These are phyloP conservation scores for Etheostoma cragini DNA, from an alignment of 2,113 vertebrate species.

Conservation along the genomic window DNA sequence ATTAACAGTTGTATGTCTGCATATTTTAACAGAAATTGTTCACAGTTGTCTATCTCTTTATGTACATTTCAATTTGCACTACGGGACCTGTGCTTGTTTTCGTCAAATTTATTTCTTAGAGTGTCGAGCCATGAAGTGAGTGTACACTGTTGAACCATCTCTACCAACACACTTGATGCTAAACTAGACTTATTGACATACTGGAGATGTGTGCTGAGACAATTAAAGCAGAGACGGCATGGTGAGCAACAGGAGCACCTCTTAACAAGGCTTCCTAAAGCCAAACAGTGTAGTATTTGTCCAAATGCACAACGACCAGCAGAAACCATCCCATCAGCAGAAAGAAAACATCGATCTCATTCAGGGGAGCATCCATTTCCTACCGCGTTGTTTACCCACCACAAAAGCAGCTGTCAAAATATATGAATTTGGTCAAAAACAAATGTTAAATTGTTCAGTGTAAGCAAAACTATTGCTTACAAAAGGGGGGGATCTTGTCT, in stretches of 20 bases:
- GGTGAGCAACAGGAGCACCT: conserved; percentile 15
- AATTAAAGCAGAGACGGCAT: conserved; percentile 6
- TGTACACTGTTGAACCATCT: neutral
- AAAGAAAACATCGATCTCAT: conserved; percentile 31
- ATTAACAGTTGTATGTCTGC: no score
- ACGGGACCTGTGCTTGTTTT: no score
- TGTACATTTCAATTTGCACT: no score
- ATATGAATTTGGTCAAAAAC: conserved; percentile 12
- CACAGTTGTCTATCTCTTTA: no score
- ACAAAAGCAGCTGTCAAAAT: conserved; percentile 14
- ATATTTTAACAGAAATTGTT: no score
- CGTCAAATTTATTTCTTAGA: no score
- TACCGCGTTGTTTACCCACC: conserved; percentile 36
- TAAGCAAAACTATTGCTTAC: neutral
- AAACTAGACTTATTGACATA: neutral
- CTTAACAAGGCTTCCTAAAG: conserved; percentile 29
- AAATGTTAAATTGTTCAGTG: conserved; percentile 35
- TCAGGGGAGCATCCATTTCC: conserved; percentile 30
- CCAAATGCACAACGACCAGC: conserved; percentile 41
- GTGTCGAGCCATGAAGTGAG: neutral
- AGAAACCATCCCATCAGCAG: conserved; percentile 42
- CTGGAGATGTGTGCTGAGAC: conserved; percentile 3
- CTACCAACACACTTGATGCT: neutral
- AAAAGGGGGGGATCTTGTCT: neutral
- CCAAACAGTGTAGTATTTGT: conserved; percentile 42